Base-by-base conservation (phyloP, 2,113 vertebrate genomes). In the Crotophaga sulcirostris region DNA sequence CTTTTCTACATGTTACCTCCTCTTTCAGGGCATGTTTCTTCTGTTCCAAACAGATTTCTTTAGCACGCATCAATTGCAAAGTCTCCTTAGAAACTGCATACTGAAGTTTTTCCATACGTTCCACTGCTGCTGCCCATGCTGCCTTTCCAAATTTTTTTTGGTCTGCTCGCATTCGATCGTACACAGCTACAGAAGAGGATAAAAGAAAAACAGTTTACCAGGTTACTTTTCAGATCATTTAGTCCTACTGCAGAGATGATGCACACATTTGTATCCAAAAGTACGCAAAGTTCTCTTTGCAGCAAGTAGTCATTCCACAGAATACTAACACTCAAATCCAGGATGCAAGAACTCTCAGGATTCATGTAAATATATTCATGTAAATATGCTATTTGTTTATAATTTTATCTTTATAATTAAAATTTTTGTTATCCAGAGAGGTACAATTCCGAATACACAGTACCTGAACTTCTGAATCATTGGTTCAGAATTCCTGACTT, bases 41-140 rank as follows among this genome's bases (percentile, higher is more conserved):
- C 98, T 99, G 99, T 88, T 99, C 99, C 97, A 99, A 98, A 97
- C 99, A 99, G 95, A 99, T 99, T 95, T 99, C 99, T 93, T 99
- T 99, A 84, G 99, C 99, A 92, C 99, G 98, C 99, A 99, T 99
- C 96, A 99, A 98, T 97, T 99, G 99, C 93, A 99, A 97, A 7
- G 99, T 99, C 94, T 99, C 99, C 96, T 99, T 99, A 94, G 99
- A 99, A 83, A 99, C 98, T 0, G 98, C 98, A 95, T 99, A 99
- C 94, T 99, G 99, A 94, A 99, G 98, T 47, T 98, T 99, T 97
- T 99, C 99, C 99, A 99, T 99, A 58, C 99, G 99, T 44, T 99
- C 99, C 72, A 99, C 98, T 1, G 99, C 99, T 28, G 98, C 98
- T 5, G 98, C 98, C 99, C 99, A 99, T 5, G 99, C 98, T 31